Percentiles rank a stretch among this genome's conserved stretches.
Evolutionary conservation across 2,888 invertebrate species (phyloP).

Genomic region (Plagiodera versicolora): DNA sequence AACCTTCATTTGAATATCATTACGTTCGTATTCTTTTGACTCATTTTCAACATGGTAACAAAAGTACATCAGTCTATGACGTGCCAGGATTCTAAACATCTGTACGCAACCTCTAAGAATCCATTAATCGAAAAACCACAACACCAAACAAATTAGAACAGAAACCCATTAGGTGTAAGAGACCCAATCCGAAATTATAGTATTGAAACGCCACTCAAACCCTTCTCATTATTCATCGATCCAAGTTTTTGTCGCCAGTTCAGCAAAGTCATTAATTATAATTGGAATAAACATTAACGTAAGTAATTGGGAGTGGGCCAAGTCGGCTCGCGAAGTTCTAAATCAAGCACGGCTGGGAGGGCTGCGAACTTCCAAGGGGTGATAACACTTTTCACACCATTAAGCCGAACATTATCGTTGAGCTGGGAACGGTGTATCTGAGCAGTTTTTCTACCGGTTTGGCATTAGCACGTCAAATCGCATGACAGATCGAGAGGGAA

Average conservation of each 20-base stretch:
- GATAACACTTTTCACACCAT: slow-evolving; percentile 50
- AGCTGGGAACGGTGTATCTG: slow-evolving; percentile 39
- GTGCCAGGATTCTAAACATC: too few species aligned
- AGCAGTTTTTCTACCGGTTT: slow-evolving; percentile 41
- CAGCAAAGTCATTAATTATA: slow-evolving; percentile 37
- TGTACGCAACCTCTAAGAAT: neutral
- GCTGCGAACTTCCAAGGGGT: slow-evolving; percentile 35
- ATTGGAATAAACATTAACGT: slow-evolving; percentile 34
- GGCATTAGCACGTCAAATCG: slow-evolving; percentile 39
- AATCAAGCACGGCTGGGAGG: slow-evolving; percentile 36
- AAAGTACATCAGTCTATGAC: too few species aligned
- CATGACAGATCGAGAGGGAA: slow-evolving; percentile 13
- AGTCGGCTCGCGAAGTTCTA: slow-evolving; percentile 37
- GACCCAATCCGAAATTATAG: slow-evolving; percentile 17
- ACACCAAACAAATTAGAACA: slow-evolving; percentile 20
- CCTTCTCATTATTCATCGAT: slow-evolving; percentile 24
- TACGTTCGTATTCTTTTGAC: too few species aligned
- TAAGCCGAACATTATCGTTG: slow-evolving; percentile 48
- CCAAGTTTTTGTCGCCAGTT: slow-evolving; percentile 27
- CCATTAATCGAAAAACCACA: slow-evolving; percentile 18
- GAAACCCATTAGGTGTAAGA: slow-evolving; percentile 20
- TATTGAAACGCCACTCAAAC: slow-evolving; percentile 21
- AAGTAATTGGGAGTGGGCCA: slow-evolving; percentile 40
- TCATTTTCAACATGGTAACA: too few species aligned
- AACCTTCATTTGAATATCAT: too few species aligned